These are phyloP conservation scores for Drosophila siamana DNA, from an alignment of 2,888 invertebrate species.

Conservation along the genomic window DNA sequence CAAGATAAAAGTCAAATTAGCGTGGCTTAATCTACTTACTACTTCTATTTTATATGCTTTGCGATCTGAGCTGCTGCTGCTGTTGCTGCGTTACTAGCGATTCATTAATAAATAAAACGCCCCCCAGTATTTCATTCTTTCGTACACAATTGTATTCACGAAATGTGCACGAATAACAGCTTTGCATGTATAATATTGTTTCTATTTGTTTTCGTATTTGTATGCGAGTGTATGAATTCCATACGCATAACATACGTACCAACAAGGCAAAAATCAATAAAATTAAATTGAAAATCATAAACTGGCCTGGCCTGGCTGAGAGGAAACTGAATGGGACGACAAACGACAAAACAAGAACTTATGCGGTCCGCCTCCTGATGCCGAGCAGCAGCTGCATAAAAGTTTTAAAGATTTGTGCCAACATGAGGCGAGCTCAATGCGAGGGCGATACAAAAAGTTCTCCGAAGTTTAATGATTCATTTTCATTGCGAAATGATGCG, in stretches of 20 bases:
- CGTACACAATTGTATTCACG: slow-evolving; percentile 16
- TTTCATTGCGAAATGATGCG: too few relatives aligned
- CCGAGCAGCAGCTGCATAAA: slow-evolving; percentile 35
- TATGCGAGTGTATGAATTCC: slow-evolving; percentile 54
- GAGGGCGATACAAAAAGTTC: slow-evolving; percentile 7
- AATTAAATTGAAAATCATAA: slow-evolving; percentile 73
- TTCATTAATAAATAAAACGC: slow-evolving; percentile 61
- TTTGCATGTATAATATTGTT: slow-evolving; percentile 68
- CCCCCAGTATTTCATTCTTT: slow-evolving; percentile 56
- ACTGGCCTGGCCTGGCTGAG: slow-evolving; percentile 22
- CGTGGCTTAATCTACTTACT: slow-evolving; percentile 48
- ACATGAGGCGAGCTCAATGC: not conserved
- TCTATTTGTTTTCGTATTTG: slow-evolving; percentile 1
- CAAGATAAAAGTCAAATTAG: slow-evolving; percentile 64
- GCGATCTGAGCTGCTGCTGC: not conserved
- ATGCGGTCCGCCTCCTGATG: slow-evolving; percentile 20
- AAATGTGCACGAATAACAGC: slow-evolving; percentile 47
- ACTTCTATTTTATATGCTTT: slow-evolving; percentile 9
- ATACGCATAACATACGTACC: slow-evolving; percentile 31
- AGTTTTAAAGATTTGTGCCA: slow-evolving; percentile 25
- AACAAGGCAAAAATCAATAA: slow-evolving; percentile 72
- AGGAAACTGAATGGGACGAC: slow-evolving; percentile 1
- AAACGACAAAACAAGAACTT: slow-evolving; percentile 16
- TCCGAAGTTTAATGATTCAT: too few relatives aligned
- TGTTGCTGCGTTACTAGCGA: not conserved